Evolutionary conservation across 2,113 vertebrate species (phyloP).

Genomic region (Parotia lawesii): DNA sequence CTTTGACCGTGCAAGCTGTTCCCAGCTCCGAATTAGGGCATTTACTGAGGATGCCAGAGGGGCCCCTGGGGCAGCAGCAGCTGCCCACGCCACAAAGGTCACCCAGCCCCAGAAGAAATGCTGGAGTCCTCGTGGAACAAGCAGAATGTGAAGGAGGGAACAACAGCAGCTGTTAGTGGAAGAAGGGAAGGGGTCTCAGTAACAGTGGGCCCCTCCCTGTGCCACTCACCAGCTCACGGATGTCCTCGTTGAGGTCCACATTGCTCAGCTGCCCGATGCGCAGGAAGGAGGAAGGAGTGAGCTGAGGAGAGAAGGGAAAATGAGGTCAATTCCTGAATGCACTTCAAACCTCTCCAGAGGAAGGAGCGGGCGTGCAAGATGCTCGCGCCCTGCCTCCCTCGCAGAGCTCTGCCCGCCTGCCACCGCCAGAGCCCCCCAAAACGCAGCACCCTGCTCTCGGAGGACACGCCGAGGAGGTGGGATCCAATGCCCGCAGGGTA

Average conservation of each 20-base stretch:
- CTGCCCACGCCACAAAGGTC: fast-evolving
- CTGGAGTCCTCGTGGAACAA: not conserved
- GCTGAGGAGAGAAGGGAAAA: constrained; percentile 65
- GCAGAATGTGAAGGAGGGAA: fast-evolving
- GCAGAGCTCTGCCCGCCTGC: not conserved
- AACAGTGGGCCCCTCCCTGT: fast-evolving
- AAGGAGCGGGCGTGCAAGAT: fast-evolving
- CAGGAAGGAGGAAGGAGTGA: constrained; percentile 72
- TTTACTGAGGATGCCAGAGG: not conserved
- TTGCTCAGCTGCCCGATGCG: constrained; percentile 87
- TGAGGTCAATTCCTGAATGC: fast-evolving
- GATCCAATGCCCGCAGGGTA: not conserved
- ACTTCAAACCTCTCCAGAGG: not conserved
- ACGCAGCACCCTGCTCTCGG: fast-evolving
- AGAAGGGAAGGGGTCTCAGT: not conserved
- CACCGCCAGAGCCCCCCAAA: fast-evolving
- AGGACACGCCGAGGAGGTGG: fast-evolving
- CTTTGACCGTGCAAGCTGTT: not conserved
- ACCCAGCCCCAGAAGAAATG: not conserved
- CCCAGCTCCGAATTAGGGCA: not conserved
- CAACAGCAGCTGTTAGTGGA: not conserved
- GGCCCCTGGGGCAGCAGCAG: not conserved
- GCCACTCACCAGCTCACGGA: constrained; percentile 64
- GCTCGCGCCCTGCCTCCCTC: fast-evolving
- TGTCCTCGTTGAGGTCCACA: constrained; percentile 87